Conservation (phyloP, 1,140 invertebrate genomes). For the Aporrectodea caliginosa region DNA sequence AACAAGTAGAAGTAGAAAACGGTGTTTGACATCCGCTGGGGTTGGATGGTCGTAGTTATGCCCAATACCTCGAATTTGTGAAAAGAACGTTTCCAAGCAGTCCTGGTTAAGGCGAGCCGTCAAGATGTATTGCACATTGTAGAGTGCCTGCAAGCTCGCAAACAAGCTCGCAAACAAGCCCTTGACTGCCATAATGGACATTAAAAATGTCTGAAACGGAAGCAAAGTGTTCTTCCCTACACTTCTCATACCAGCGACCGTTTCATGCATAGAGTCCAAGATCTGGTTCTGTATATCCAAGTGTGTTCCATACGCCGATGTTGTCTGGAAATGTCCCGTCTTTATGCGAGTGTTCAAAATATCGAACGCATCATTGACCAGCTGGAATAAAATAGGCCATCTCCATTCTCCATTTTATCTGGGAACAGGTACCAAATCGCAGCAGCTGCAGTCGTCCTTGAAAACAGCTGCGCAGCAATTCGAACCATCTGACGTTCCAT, state of each 20-base stretch:
- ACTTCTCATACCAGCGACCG: neutral
- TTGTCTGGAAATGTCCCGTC: neutral
- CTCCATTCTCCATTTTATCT: neutral
- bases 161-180: neutral
- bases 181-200: neutral
- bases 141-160: neutral
- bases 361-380: neutral
- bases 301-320: neutral
- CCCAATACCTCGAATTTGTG: neutral
- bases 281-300: neutral
- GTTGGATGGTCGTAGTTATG: neutral
- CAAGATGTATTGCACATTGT: neutral
- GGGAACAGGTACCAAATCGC: too few species aligned
- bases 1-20: neutral
- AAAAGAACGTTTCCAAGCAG: neutral
- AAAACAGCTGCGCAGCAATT: neutral
- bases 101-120: neutral
- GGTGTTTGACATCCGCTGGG: neutral
- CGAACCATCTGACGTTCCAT: neutral
- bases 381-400: neutral
- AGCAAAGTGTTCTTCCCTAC: neutral
- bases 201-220: neutral
- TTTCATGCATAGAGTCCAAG: neutral
- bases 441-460: neutral
- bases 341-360: neutral